Percentiles rank a stretch among this genome's conserved stretches.
These are phyloP conservation scores for Rhinoptilus africanus DNA, from an alignment of 2,113 vertebrate species.

Conservation along the genomic window DNA sequence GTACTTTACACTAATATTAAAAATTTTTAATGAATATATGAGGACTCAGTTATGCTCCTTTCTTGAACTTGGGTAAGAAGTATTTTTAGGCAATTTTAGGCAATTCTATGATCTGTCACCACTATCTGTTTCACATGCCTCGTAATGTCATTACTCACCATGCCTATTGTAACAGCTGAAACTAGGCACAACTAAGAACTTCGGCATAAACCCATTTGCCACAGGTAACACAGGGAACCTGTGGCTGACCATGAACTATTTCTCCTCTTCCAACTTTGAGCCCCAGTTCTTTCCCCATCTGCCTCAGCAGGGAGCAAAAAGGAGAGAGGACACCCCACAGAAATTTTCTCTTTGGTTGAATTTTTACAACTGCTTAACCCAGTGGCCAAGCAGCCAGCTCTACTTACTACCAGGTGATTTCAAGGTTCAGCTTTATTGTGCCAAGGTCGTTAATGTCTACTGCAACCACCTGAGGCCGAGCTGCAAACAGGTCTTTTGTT, in stretches of 20 bases:
- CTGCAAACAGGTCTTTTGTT: conserved; percentile 96
- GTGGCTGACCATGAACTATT: background rate
- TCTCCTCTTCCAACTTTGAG: background rate
- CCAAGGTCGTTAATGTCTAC: conserved; percentile 98
- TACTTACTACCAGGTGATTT: conserved; percentile 98
- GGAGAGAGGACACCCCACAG: rapidly evolving
- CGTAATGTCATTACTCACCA: background rate
- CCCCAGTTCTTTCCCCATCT: background rate
- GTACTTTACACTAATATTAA: background rate
- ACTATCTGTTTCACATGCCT: background rate
- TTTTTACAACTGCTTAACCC: background rate
- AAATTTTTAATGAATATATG: background rate
- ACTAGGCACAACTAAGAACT: background rate
- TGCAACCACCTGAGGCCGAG: conserved; percentile 93
- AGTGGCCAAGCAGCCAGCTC: background rate
- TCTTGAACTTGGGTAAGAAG: background rate
- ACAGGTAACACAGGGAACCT: background rate
- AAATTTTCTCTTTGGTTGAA: background rate
- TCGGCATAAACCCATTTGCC: background rate
- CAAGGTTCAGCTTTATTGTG: conserved; percentile 96
- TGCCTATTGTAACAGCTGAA: background rate
- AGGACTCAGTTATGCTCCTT: background rate
- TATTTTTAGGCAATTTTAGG: background rate
- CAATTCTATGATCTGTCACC: background rate
- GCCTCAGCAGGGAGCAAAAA: background rate